These are phyloP conservation scores for Ips typographus DNA, from an alignment of 1,140 invertebrate species.

Conservation along the genomic window DNA sequence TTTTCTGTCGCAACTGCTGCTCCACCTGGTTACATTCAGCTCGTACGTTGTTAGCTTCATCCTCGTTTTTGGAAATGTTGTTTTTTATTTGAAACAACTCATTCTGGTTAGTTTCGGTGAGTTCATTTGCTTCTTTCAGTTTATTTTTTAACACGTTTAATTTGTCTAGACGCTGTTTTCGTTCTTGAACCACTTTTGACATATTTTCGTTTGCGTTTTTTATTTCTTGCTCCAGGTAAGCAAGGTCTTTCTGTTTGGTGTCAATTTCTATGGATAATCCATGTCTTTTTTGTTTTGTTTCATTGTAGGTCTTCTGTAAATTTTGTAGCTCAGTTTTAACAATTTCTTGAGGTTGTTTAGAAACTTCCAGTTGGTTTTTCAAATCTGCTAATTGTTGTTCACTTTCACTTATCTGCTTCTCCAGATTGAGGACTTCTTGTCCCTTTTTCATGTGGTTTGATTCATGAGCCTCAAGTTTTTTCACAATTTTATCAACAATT, in stretches of 20 bases:
- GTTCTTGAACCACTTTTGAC: constrained; percentile 42
- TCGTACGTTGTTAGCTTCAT: constrained; percentile 49
- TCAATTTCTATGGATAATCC: constrained; percentile 36
- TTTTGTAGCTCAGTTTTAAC: constrained; percentile 32
- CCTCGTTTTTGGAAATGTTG: constrained; percentile 49
- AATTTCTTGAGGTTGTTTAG: constrained; percentile 36
- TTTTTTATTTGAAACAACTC: constrained; percentile 55
- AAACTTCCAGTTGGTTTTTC: constrained; percentile 36
- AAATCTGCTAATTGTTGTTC: constrained; percentile 37
- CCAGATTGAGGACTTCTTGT: constrained; percentile 21
- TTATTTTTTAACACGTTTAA: not conserved
- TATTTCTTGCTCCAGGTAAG: constrained; percentile 42
- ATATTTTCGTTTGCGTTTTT: constrained; percentile 41
- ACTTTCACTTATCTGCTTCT: constrained; percentile 11
- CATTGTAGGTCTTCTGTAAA: constrained; percentile 28
- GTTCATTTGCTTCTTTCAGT: constrained; percentile 49
- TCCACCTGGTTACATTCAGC: constrained; percentile 46
- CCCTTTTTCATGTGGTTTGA: constrained; percentile 16
- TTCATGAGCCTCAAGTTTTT: constrained; percentile 29
- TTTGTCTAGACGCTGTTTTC: constrained; percentile 39
- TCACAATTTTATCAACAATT: constrained; percentile 35
- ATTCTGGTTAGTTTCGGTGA: constrained; percentile 53
- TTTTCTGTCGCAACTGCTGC: constrained; percentile 44
- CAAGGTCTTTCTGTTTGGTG: constrained; percentile 35
- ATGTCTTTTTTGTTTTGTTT: constrained; percentile 38